Conservation (phyloP, 2,888 invertebrate genomes). For the Cynaeus angustus region DNA sequence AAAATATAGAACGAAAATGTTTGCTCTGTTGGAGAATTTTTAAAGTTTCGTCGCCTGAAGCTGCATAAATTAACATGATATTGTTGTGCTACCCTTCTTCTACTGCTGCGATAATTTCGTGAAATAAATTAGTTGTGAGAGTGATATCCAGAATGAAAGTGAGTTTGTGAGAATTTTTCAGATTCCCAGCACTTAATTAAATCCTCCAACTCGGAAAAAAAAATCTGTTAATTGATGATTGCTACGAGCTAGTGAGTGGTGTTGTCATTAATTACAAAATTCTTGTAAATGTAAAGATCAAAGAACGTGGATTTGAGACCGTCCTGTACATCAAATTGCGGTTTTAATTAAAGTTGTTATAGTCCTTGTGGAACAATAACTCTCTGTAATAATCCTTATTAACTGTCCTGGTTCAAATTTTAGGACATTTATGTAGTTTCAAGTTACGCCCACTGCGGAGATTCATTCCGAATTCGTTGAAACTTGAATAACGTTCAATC, state of each 20-base stretch:
- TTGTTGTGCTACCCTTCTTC: conserved; percentile 7
- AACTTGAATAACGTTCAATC: neutral
- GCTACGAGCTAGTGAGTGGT: neutral
- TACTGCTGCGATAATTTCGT: conserved; percentile 4
- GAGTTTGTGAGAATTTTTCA: neutral
- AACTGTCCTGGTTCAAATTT: neutral
- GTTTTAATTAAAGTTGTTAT: neutral
- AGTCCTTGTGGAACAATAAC: conserved; percentile 3
- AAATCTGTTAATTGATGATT: neutral
- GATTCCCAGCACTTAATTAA: neutral
- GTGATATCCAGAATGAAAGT: conserved; percentile 1
- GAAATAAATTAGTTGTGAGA: conserved; percentile 1
- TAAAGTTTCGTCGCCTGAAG: conserved; percentile 10
- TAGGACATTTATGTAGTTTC: neutral
- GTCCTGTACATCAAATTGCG: neutral
- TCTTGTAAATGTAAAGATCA: neutral
- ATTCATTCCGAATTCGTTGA: too few species aligned
- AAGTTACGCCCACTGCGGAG: neutral
- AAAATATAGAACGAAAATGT: neutral
- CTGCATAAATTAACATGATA: conserved; percentile 21
- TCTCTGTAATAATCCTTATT: neutral
- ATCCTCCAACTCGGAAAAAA: neutral
- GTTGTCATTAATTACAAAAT: conserved; percentile 1
- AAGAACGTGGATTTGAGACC: neutral
- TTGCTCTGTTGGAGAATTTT: too few species aligned